Base-by-base conservation (phyloP, 2,113 vertebrate genomes). In the Catharus fuscescens region DNA sequence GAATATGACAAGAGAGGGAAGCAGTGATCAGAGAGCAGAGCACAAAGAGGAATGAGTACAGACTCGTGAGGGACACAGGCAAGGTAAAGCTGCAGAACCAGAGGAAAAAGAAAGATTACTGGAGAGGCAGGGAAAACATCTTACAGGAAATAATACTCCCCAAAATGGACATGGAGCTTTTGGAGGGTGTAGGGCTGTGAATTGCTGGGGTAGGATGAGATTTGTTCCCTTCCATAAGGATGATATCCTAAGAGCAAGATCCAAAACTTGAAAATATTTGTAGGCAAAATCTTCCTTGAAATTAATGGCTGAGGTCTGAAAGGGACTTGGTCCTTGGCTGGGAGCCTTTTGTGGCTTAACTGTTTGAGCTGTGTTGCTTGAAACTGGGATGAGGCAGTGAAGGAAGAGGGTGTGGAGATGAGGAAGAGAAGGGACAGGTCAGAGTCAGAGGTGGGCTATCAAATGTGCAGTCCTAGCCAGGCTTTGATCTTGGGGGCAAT, bases 1-100 rank as follows among this genome's bases (percentile, higher is more conserved):
- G 93, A 80, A 77, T 53, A 80, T 78, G 91, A 96, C 72, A 76
- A 79, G 76, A 86, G 60, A 28, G 73, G 67, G 59, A 92, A 48
- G 77, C 32, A 23, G 48, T 48, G 82, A 95, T 90, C 91, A 91
- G 86, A 90, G 88, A 66, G 79, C 3, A 2, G 59, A 86, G 86
- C 95, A 90, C 72, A 82, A 90, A 91, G 57, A 83, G 81, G 89
- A 91, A 54, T 0, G 2, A 67, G 60, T 10, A 32, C 0, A 0
- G 50, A 13, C 56, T 88, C 0, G 0, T 28, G 18, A 80, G 88
- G 77, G 62, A 53, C 29, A 31, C 0, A 0, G 48, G 65, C 45
- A 86, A 74, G 48, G 86, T 29, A 82, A 91, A 86, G 56, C 70
- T 84, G 38, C 61, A 65, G 64, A 42, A 88, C 48, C 50, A 83